Percentiles rank a stretch among this genome's conserved stretches.
Evolutionary conservation across 1,140 invertebrate species (phyloP).

Genomic region (Ganaspis sp.): DNA sequence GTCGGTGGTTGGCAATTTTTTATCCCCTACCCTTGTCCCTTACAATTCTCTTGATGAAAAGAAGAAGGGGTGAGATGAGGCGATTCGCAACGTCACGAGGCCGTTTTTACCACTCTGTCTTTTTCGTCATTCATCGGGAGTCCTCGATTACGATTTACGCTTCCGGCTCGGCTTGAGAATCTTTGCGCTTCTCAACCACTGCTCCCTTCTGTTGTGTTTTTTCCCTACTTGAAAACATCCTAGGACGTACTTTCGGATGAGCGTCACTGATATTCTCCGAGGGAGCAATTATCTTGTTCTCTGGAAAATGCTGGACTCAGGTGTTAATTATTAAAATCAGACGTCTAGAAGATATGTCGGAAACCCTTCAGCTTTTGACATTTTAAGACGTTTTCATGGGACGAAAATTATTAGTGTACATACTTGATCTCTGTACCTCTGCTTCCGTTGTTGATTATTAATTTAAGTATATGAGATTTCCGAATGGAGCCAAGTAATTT

Average conservation of each 20-base stretch:
- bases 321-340: slow-evolving; percentile 67
- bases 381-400: slow-evolving; percentile 65
- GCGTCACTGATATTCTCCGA: slow-evolving; percentile 49
- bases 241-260: slow-evolving; percentile 39
- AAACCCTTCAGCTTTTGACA: slow-evolving; percentile 63
- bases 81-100: slow-evolving; percentile 18
- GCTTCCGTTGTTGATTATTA: slow-evolving; percentile 52
- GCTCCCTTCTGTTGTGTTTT: neutral
- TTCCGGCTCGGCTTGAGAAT: slow-evolving; percentile 1
- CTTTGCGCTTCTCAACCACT: slow-evolving; percentile 25
- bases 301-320: slow-evolving; percentile 55
- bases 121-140: slow-evolving; percentile 20
- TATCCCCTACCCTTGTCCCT: slow-evolving; percentile 32
- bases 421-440: slow-evolving; percentile 58
- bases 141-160: slow-evolving; percentile 1
- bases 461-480: slow-evolving; percentile 45
- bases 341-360: slow-evolving; percentile 58
- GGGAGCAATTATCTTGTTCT: slow-evolving; percentile 55
- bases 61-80: slow-evolving; percentile 25
- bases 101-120: slow-evolving; percentile 23
- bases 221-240: slow-evolving; percentile 22
- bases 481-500: neutral
- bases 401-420: slow-evolving; percentile 62
- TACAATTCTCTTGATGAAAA: slow-evolving; percentile 44
- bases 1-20: slow-evolving; percentile 22